Evolutionary conservation across 2,888 invertebrate genomes (phyloP).

Genomic region (Crocallis elinguaria): DNA sequence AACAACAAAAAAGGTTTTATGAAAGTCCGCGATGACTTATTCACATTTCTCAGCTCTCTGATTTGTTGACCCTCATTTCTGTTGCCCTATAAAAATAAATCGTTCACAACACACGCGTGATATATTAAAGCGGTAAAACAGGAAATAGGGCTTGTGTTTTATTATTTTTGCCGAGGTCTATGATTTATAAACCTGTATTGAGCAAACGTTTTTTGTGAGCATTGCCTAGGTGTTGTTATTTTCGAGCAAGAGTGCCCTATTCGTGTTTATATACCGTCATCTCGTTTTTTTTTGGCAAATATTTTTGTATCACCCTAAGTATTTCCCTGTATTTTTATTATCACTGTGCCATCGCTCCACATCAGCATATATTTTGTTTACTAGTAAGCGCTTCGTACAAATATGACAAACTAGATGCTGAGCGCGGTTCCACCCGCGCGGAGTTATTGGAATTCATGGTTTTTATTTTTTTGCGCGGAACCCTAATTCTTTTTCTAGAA

Average conservation of each 20-base stretch:
- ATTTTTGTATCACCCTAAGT: neutral
- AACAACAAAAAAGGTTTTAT: slow-evolving; percentile 27
- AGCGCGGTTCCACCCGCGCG: no score
- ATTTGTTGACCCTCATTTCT: slow-evolving; percentile 41
- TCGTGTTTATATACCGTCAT: neutral
- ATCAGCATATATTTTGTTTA: neutral
- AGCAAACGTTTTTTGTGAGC: slow-evolving; percentile 8
- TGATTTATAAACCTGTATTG: slow-evolving; percentile 22
- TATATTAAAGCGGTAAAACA: slow-evolving; percentile 32
- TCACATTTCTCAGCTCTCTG: slow-evolving; percentile 35
- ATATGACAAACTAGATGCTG: no score
- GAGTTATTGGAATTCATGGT: no score
- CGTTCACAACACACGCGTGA: slow-evolving; percentile 36
- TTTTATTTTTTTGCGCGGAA: no score
- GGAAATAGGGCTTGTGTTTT: slow-evolving; percentile 35
- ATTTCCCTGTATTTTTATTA: no score
- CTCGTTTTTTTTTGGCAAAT: neutral
- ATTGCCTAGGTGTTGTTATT: slow-evolving; percentile 23
- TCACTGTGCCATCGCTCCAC: neutral
- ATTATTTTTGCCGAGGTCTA: slow-evolving; percentile 34
- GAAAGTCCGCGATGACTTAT: slow-evolving; percentile 36
- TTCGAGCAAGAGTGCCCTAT: neutral
- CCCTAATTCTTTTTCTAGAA: no score
- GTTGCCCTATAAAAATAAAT: slow-evolving; percentile 36
- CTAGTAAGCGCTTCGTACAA: no score